Base-by-base conservation (phyloP, 2,888 invertebrate species). In the Eurytoma adleriae region DNA sequence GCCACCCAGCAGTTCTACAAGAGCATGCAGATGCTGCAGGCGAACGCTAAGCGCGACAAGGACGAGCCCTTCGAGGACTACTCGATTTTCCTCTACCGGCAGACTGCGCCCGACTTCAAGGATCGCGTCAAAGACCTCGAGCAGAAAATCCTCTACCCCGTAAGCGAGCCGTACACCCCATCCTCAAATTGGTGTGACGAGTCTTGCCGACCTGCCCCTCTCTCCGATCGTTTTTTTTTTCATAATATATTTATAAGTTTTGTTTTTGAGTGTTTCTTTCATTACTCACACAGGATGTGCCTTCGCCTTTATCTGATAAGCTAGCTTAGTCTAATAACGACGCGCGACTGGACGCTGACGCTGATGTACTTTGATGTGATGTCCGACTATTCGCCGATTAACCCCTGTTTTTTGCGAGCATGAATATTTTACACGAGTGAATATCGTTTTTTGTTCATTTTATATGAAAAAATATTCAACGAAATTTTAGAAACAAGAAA, bases 51-150 rank as follows among this genome's bases (percentile, higher is more conserved):
- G 82, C 91, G 93, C 84, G 92, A 92, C 67, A 92, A 92, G 72
- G 93, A 93, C 69, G 93, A 94, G 48, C 95, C 96, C 80, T 94
- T 96, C 88, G 95, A 96, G 91, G 95, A 96, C 91, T 96, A 96
- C 91, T 96, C 96, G 40, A 93, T 97, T 87, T 96, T 95, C 91
- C 93, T 96, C 87, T 97, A 97, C 91, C 93, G 97, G 72, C 96
- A 96, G 90, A 95, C 95, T 78, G 96, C 97, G 18, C 95, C 96
- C 10, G 94, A 95, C 89, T 97, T 97, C 91, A 95, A 94, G 91
- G 96, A 96, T 90, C 93, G 97, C 82, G 96, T 97, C 82, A 95
- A 95, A 93, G 94, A 95, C 86, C 92, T 97, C 89, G 97, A 95
- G 90, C 93, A 93, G 91, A 95, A 95, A 91, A 93, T 95, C 85